Evolutionary conservation across 2,888 invertebrate species (phyloP), one percentile per base, ranked within the genome.

Genomic region (Amphiduros pacificus): DNA sequence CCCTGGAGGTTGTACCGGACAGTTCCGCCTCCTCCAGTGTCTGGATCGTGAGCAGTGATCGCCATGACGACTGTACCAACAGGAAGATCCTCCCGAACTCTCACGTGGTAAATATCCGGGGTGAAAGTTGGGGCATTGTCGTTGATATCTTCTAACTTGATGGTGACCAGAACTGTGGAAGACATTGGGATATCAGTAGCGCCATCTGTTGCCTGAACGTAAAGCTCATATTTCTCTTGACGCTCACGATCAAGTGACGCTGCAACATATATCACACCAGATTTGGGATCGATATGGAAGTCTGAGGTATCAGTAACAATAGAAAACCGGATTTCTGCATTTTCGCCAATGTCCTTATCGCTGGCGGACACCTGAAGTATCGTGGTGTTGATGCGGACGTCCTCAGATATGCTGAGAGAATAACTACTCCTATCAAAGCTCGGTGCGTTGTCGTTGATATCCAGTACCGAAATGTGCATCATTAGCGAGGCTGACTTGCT

Each of bases 11-110:
- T 87, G 83, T 95, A 97, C 11, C 88, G 84, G 14, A 96, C 87
- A 65, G 88, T 87, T 2, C 94, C 94, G 64, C 92, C 93, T 0
- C 87, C 86, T 0, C 91, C 94, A 40, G 91, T 85, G 84, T 97
- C 96, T 0, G 91, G 90, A 84, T 97, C 96, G 36, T 88, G 89
- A 0, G 90, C 90, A 31, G 88, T 90, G 26, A 96, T 87, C 27
- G 91, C 89, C 1, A 92, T 93, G 1, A 95, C 89, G 1, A 94
- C 90, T 62, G 92, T 90, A 63, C 94, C 94, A 1, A 88, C 84
- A 0, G 96, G 96, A 11, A 95, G 88, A 82, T 96, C 96, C 83
- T 97, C 96, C 6, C 93, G 88, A 26, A 94, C 89, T 77, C 92
- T 91, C 36, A 93, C 92, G 2, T n/a, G 14, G 60, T 67, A 67